Evolutionary conservation across 2,888 invertebrate species (phyloP).

Genomic region (Macaria liturata): DNA sequence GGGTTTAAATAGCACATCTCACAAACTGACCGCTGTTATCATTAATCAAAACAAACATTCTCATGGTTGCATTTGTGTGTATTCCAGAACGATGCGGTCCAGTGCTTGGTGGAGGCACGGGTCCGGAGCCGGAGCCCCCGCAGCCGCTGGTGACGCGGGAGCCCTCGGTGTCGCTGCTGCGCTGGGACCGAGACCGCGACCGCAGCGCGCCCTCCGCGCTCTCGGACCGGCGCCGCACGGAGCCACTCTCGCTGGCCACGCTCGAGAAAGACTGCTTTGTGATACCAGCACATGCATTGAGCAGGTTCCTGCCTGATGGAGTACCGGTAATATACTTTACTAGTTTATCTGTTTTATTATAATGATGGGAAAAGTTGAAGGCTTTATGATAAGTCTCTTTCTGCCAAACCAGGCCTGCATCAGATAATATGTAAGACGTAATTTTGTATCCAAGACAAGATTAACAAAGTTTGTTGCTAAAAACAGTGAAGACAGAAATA

Average conservation of each 20-base stretch:
- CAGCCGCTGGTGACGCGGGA: constrained; percentile 88
- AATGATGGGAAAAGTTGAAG: no score
- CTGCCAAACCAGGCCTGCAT: no score
- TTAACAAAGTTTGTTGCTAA: no score
- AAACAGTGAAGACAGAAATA: no score
- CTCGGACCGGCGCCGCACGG: constrained; percentile 73
- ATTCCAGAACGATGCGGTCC: constrained; percentile 88
- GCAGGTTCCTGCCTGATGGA: constrained; percentile 94
- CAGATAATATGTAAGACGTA: no score
- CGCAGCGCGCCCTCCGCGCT: constrained; percentile 62
- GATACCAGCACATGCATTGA: constrained; percentile 94
- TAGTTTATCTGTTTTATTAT: no score
- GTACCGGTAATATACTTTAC: constrained; percentile 86
- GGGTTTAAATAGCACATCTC: no score
- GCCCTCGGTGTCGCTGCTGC: constrained; percentile 85
- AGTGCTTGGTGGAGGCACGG: constrained; percentile 84
- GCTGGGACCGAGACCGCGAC: constrained; percentile 60
- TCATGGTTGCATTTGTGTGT: no score
- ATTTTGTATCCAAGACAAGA: no score
- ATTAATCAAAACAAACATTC: no score
- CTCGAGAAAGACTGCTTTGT: constrained; percentile 96
- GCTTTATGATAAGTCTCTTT: no score
- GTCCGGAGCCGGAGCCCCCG: constrained; percentile 87
- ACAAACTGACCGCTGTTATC: no score
- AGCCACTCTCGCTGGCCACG: constrained; percentile 91